phyloP scores from a whole-genome alignment of 2,113 vertebrate genomes.

The Collichthys lucidus region DNA sequence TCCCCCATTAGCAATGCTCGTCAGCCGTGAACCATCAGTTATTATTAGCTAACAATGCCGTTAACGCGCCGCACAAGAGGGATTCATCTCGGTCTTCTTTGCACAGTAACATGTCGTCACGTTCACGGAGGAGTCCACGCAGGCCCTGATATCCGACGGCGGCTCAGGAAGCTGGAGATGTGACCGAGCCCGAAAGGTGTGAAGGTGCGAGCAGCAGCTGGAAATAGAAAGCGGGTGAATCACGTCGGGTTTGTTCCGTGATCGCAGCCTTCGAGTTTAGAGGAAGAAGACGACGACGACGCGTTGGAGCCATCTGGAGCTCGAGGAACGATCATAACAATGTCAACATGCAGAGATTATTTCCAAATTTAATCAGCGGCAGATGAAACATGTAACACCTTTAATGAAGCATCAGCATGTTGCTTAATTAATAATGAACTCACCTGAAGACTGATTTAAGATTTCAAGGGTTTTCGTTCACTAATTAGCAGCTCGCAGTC shows the following conservation, averaged over 20 bases:
- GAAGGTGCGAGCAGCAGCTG: constrained; percentile 44
- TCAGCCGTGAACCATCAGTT: constrained; percentile 73
- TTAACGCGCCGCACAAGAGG: constrained; percentile 52
- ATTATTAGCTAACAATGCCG: constrained; percentile 66
- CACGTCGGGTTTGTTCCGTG: constrained; percentile 54
- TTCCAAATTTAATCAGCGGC: constrained; percentile 34
- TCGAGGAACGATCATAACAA: neutral
- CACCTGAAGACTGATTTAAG: neutral
- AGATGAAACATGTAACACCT: constrained; percentile 30
- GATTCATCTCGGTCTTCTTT: constrained; percentile 20
- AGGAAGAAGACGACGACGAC: neutral
- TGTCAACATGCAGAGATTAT: constrained; percentile 9
- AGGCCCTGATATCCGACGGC: neutral
- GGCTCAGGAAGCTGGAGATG: constrained; percentile 27
- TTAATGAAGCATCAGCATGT: neutral
- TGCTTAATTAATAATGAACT: neutral
- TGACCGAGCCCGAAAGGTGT: constrained; percentile 46
- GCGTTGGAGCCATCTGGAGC: constrained; percentile 49
- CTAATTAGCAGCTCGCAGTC: too few relatives aligned
- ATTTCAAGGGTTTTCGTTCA: too few relatives aligned
- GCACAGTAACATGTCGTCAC: constrained; percentile 15
- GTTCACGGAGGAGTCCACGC: neutral
- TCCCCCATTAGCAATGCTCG: constrained; percentile 71
- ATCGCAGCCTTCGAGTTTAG: constrained; percentile 40
- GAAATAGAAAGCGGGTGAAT: constrained; percentile 65